Conservation (phyloP, 2,113 vertebrate species). For the Gobius niger region DNA sequence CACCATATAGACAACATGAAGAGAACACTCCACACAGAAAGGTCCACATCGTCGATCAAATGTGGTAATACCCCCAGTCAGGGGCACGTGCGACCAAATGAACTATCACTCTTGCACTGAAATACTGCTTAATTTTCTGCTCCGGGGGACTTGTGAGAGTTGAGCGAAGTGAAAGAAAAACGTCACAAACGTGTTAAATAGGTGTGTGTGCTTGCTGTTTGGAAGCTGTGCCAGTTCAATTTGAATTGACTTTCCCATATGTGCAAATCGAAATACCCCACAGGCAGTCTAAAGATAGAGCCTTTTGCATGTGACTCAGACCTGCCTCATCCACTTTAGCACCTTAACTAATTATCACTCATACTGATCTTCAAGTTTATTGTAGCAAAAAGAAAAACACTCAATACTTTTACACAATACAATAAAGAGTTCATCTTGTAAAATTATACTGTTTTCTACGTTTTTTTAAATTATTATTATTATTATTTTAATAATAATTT, state of each 20-base stretch:
- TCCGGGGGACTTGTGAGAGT: not conserved
- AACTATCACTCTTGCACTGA: not conserved
- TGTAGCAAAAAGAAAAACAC: not conserved
- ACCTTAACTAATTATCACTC: constrained; percentile 38
- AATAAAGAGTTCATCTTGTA: not conserved
- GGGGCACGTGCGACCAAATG: not conserved
- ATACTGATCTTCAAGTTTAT: constrained; percentile 29
- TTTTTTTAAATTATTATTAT: no score
- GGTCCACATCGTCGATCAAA: no score
- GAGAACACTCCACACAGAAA: no score
- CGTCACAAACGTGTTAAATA: constrained; percentile 11
- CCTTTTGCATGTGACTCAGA: constrained; percentile 50
- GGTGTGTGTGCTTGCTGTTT: constrained; percentile 7
- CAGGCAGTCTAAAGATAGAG: constrained; percentile 53
- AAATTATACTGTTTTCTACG: no score
- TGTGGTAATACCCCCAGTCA: no score
- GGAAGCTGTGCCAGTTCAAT: constrained; percentile 17
- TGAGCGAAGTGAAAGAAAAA: not conserved
- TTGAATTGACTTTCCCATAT: constrained; percentile 47
- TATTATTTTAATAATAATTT: no score
- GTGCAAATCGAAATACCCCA: constrained; percentile 48
- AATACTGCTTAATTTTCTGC: not conserved
- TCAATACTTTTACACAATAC: not conserved
- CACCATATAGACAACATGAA: no score
- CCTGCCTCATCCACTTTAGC: constrained; percentile 39